Evolutionary conservation across 2,113 vertebrate genomes (phyloP).

Genomic region (Aegypius monachus): DNA sequence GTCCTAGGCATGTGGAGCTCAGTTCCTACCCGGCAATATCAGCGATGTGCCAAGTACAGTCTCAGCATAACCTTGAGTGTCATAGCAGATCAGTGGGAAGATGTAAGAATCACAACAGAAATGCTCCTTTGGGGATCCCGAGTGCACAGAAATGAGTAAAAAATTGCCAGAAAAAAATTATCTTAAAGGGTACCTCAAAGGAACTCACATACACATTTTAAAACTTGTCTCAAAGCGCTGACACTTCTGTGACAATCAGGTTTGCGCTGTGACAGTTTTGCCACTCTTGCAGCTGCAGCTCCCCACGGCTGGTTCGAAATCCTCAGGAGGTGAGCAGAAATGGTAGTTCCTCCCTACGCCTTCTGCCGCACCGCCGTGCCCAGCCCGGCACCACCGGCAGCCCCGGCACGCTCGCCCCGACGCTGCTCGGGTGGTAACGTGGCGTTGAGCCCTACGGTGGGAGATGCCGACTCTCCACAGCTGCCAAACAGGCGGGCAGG

Average conservation of each 20-base stretch:
- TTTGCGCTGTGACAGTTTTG: background rate
- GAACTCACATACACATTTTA: background rate
- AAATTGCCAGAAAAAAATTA: background rate
- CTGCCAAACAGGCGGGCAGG: background rate
- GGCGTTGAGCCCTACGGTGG: background rate
- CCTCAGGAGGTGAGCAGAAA: background rate
- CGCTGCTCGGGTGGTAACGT: rapidly evolving
- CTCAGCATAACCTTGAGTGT: background rate
- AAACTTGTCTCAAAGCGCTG: background rate
- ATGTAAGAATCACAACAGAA: background rate
- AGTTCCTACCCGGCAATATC: background rate
- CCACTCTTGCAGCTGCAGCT: background rate
- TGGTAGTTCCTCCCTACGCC: background rate
- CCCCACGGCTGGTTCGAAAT: rapidly evolving
- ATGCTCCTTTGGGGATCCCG: background rate
- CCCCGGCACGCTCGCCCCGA: rapidly evolving
- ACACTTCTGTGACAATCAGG: background rate
- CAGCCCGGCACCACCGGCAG: background rate
- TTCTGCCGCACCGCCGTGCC: background rate
- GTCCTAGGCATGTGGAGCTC: background rate
- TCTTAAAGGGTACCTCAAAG: background rate
- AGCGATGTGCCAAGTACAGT: background rate
- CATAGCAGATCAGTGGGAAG: background rate
- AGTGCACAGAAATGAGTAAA: background rate
- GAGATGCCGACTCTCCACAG: background rate